These are phyloP conservation scores for Drosophila burlai DNA, from an alignment of 1,140 invertebrate species.

Conservation along the genomic window DNA sequence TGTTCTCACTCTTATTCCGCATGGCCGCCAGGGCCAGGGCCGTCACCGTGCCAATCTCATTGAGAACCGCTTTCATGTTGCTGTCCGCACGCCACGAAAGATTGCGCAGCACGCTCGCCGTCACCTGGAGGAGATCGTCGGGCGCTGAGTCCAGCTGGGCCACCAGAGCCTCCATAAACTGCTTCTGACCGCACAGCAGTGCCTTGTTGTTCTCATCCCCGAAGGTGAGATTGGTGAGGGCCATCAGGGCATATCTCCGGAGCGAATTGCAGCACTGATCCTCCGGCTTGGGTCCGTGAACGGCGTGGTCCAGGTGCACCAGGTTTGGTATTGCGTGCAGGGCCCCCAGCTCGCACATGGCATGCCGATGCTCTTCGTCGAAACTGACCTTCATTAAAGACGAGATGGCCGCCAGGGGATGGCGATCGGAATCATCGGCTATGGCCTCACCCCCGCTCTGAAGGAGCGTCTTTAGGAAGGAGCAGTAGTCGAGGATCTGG, in stretches of 20 bases:
- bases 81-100: slow-evolving; percentile 98
- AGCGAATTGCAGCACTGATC: slow-evolving; percentile 95
- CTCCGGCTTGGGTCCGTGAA: slow-evolving; percentile 91
- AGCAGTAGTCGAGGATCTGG: slow-evolving; percentile 92
- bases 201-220: slow-evolving; percentile 98
- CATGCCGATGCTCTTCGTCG: slow-evolving; percentile 97
- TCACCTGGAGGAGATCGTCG: slow-evolving; percentile 95
- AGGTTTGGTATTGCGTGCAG: slow-evolving; percentile 95
- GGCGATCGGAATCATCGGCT: slow-evolving; percentile 90
- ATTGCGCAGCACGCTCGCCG: slow-evolving; percentile 97
- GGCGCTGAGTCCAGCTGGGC: slow-evolving; percentile 94
- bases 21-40: slow-evolving; percentile 95
- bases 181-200: slow-evolving; percentile 94
- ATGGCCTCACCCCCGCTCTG: slow-evolving; percentile 86
- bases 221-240: slow-evolving; percentile 98
- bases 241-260: slow-evolving; percentile 97
- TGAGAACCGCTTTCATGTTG: slow-evolving; percentile 94
- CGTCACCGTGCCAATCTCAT: slow-evolving; percentile 95
- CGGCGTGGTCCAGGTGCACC: slow-evolving; percentile 94
- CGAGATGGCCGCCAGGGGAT: slow-evolving; percentile 94
- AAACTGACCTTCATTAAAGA: slow-evolving; percentile 99
- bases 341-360: slow-evolving; percentile 97
- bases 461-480: slow-evolving; percentile 87
- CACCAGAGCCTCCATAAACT: slow-evolving; percentile 96
- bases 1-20: slow-evolving; percentile 96